Evolutionary conservation across 2,888 invertebrate genomes (phyloP).

Genomic region (Lagria hirta): DNA sequence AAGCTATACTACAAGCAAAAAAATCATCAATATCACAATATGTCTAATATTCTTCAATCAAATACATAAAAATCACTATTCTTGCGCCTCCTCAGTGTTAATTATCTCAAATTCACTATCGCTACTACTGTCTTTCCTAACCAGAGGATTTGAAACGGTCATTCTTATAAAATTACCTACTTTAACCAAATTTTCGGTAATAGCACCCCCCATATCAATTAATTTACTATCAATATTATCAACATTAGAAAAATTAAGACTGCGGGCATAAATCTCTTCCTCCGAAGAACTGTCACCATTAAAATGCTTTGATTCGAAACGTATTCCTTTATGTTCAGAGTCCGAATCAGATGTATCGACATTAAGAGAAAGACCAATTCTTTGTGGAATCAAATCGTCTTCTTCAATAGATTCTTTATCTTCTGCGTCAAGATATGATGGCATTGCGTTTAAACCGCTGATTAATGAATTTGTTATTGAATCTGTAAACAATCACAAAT

Average conservation of each 20-base stretch:
- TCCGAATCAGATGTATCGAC: conserved; percentile 50
- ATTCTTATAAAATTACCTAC: conserved; percentile 32
- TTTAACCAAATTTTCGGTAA: conserved; percentile 25
- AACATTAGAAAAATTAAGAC: conserved; percentile 44
- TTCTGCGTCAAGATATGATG: conserved; percentile 50
- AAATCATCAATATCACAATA: conserved; percentile 24
- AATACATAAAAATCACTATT: conserved; percentile 28
- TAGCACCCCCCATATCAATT: conserved; percentile 13
- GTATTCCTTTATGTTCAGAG: conserved; percentile 47
- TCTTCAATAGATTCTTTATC: conserved; percentile 48
- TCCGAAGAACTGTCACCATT: conserved; percentile 52
- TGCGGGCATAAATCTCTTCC: conserved; percentile 44
- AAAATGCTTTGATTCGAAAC: conserved; percentile 53
- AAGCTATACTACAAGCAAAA: conserved; percentile 15
- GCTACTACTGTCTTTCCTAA: conserved; percentile 39
- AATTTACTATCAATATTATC: conserved; percentile 18
- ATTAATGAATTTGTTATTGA: conserved; percentile 48
- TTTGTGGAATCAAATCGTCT: conserved; percentile 46
- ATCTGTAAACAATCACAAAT: conserved; percentile 36
- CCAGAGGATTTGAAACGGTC: conserved; percentile 20
- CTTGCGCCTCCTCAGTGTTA: conserved; percentile 41
- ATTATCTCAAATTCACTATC: conserved; percentile 52
- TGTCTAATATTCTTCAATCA: no score
- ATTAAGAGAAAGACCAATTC: conserved; percentile 33
- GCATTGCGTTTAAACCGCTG: conserved; percentile 49